Percentiles rank a stretch among this genome's conserved stretches.
Conservation (phyloP, 2,113 vertebrate species). For the Alces alces region DNA sequence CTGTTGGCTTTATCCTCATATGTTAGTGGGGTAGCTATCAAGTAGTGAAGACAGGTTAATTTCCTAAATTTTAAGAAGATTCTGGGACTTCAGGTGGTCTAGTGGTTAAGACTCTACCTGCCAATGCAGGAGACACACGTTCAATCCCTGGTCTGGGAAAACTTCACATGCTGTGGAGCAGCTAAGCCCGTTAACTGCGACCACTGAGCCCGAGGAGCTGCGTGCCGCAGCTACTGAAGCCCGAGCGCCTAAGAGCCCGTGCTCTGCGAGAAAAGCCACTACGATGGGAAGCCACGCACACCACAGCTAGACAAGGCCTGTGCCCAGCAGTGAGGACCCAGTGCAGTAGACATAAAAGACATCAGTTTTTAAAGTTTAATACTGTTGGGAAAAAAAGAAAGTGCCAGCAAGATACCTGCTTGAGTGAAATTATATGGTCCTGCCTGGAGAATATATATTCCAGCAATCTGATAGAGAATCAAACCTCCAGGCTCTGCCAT, state of each 20-base stretch:
- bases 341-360: background rate
- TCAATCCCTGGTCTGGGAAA: background rate
- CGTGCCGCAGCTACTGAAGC: background rate
- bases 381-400: background rate
- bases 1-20: background rate
- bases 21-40: background rate
- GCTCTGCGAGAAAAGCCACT: background rate
- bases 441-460: background rate
- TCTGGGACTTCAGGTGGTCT: background rate
- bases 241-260: background rate
- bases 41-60: background rate
- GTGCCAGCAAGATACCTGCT: background rate
- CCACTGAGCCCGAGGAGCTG: background rate
- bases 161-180: background rate
- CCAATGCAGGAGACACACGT: background rate
- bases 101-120: background rate
- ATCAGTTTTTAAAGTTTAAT: background rate
- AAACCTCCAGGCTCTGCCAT: background rate
- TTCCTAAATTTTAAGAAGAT: background rate
- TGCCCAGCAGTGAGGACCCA: background rate
- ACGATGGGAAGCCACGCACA: fast-evolving
- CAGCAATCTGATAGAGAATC: background rate
- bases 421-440: background rate
- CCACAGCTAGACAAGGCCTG: background rate
- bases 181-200: background rate